A percentile compares a stretch with the other conserved stretches of the same genome.
phyloP scores from a whole-genome alignment of 2,888 invertebrate species.

The Taenaris catops region DNA sequence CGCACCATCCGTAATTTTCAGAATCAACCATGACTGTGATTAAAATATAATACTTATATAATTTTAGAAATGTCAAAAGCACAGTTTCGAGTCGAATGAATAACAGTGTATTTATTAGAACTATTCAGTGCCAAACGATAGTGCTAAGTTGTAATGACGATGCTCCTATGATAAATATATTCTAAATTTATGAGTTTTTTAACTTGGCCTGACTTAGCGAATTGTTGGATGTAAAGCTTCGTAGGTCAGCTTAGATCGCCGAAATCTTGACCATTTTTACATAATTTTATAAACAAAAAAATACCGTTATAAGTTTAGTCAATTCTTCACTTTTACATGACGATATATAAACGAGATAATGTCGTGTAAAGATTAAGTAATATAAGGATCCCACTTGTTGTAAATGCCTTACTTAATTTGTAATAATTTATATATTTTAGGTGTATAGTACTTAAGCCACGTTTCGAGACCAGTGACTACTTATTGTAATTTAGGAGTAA shows the following conservation, averaged over 20 bases:
- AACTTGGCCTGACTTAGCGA: conserved; percentile 57
- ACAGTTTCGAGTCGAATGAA: conserved; percentile 38
- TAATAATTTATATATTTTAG: conserved; percentile 80
- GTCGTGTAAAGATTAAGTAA: conserved; percentile 72
- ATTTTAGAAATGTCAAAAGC: conserved; percentile 52
- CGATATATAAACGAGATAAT: conserved; percentile 54
- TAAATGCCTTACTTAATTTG: conserved; percentile 80
- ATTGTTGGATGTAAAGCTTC: conserved; percentile 43
- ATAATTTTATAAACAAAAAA: conserved; percentile 59
- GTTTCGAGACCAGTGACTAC: conserved; percentile 77
- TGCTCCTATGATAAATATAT: conserved; percentile 60
- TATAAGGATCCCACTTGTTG: conserved; percentile 75
- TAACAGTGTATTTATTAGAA: conserved; percentile 27
- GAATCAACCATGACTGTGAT: conserved; percentile 73
- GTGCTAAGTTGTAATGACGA: conserved; percentile 72
- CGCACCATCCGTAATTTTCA: conserved; percentile 52
- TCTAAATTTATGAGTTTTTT: conserved; percentile 54
- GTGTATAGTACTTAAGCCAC: conserved; percentile 80
- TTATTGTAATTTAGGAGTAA: conserved; percentile 73
- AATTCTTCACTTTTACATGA: conserved; percentile 74
- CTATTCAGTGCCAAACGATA: conserved; percentile 75
- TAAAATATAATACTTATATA: conserved; percentile 58
- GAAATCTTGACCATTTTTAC: conserved; percentile 76
- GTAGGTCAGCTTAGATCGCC: conserved; percentile 69
- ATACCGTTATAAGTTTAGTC: conserved; percentile 78